These are phyloP conservation scores for Sylvietta virens DNA, from an alignment of 2,113 vertebrate species.

Conservation along the genomic window DNA sequence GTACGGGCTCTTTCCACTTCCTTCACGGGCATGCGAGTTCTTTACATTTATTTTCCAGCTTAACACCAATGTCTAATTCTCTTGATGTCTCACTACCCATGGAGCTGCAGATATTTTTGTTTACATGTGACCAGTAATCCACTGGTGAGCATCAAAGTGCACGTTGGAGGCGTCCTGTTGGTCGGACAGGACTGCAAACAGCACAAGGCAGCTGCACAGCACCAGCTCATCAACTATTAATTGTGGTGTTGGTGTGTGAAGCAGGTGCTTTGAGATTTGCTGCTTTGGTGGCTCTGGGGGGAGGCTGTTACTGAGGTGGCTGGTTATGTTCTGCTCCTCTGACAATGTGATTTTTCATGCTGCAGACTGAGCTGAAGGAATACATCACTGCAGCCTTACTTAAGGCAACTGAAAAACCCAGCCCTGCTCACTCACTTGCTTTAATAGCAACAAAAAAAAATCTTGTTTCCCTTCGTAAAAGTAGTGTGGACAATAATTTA, in stretches of 20 bases:
- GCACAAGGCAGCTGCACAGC: neutral
- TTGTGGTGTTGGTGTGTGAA: neutral
- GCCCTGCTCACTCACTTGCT: neutral
- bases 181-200: neutral
- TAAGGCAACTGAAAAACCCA: neutral
- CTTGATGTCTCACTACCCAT: neutral
- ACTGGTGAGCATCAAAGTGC: neutral
- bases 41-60: neutral
- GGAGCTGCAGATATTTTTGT: neutral
- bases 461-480: neutral
- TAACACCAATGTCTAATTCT: neutral
- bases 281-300: neutral
- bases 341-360: neutral
- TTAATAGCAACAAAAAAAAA: neutral
- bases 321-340: neutral
- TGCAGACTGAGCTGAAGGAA: neutral
- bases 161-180: neutral
- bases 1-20: neutral
- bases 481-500: neutral
- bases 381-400: neutral
- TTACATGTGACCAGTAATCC: neutral
- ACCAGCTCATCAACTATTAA: neutral
- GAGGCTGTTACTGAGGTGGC: neutral
- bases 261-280: neutral
- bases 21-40: neutral